A percentile compares a stretch with the other conserved stretches of the same genome.
These are phyloP conservation scores for Melipona quadrifasciata DNA, from an alignment of 1,140 invertebrate genomes.

Conservation along the genomic window DNA sequence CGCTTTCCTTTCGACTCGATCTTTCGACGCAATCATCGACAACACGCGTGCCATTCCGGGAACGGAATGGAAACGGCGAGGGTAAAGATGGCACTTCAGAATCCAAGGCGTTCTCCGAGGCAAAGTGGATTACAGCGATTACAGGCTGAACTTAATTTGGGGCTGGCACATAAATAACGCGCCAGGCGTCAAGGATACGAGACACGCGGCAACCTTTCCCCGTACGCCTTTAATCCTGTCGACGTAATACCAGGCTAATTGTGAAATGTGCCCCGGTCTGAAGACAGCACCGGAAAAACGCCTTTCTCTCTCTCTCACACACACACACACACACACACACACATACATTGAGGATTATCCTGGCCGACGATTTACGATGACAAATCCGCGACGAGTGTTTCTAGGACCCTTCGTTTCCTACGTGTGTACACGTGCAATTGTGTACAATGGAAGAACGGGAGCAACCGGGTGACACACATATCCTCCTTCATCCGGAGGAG, in stretches of 20 bases:
- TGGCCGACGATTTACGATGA: slow-evolving; percentile 41
- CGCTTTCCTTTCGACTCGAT: no score
- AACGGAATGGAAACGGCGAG: no score
- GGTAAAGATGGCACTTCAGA: slow-evolving; percentile 12
- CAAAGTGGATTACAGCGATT: slow-evolving; percentile 66
- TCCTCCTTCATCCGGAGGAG: neutral
- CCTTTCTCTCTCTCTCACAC: neutral
- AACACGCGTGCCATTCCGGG: no score
- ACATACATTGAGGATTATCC: slow-evolving; percentile 13
- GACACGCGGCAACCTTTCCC: slow-evolving; percentile 50
- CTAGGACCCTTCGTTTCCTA: neutral
- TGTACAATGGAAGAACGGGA: neutral
- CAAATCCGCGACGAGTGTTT: slow-evolving; percentile 41
- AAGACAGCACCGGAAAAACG: slow-evolving; percentile 34
- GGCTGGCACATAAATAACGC: slow-evolving; percentile 60
- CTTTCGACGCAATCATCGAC: no score
- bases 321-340: no score
- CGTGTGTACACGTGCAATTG: neutral
- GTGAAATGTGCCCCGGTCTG: slow-evolving; percentile 44
- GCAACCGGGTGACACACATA: slow-evolving; percentile 39
- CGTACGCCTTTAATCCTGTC: slow-evolving; percentile 54
- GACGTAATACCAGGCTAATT: slow-evolving; percentile 52
- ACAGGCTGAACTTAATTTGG: slow-evolving; percentile 60
- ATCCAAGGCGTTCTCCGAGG: slow-evolving; percentile 11
- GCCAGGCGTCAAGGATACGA: slow-evolving; percentile 47